phyloP scores from a whole-genome alignment of 1,140 invertebrate genomes.

The Drosophila aff. region DNA sequence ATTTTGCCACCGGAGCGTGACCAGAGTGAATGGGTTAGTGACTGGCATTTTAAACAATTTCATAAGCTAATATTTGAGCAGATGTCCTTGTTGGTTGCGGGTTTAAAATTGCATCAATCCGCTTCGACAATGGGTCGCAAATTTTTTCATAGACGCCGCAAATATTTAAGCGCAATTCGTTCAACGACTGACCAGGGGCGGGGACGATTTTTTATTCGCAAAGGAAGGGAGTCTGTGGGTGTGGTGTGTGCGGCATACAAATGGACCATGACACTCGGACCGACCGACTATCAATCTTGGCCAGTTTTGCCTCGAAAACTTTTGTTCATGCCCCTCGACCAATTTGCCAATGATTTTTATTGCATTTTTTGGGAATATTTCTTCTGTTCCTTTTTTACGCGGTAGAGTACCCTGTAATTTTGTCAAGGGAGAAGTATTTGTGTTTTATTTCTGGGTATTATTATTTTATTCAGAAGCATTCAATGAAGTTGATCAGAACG shows the following conservation, averaged over 20 bases:
- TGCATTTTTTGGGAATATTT: slow-evolving; percentile 48
- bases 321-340: slow-evolving; percentile 44
- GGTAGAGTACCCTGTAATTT: background rate
- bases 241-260: slow-evolving; percentile 61
- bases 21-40: slow-evolving; percentile 64
- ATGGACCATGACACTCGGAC: slow-evolving; percentile 52
- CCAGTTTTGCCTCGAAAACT: slow-evolving; percentile 33
- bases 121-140: slow-evolving; percentile 64
- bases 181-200: slow-evolving; percentile 11
- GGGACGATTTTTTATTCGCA: background rate
- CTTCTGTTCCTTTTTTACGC: slow-evolving; percentile 8
- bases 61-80: slow-evolving; percentile 80
- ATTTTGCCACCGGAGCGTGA: slow-evolving; percentile 51
- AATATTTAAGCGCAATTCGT: slow-evolving; percentile 69
- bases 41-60: slow-evolving; percentile 77
- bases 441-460: background rate
- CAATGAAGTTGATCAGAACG: background rate
- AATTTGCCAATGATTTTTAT: slow-evolving; percentile 69
- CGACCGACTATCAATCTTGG: slow-evolving; percentile 70
- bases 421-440: background rate
- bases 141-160: slow-evolving; percentile 56
- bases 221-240: background rate
- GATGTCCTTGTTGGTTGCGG: slow-evolving; percentile 58
- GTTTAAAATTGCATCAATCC: slow-evolving; percentile 74
- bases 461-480: background rate